Percentiles rank a stretch among this genome's conserved stretches.
Conservation (phyloP, 2,113 vertebrate species). For the Grallaria varia region DNA sequence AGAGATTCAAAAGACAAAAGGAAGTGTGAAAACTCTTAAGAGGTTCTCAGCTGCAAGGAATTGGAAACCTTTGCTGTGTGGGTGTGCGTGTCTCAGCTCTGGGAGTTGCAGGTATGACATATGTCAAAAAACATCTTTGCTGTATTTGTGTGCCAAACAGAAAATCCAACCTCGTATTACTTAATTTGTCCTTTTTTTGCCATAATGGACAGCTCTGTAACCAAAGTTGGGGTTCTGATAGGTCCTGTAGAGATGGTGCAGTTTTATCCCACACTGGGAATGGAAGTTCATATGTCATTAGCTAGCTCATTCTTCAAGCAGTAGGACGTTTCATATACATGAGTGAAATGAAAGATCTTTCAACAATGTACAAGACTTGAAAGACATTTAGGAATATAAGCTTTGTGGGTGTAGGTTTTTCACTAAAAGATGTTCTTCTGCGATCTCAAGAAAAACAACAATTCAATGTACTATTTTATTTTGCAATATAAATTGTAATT, state of each 20-base stretch:
- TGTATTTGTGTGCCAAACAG: too few relatives aligned
- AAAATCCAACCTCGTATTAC: too few relatives aligned
- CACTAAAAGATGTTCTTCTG: neutral
- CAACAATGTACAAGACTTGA: neutral
- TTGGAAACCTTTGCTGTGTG: too few relatives aligned
- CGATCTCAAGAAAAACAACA: neutral
- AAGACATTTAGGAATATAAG: neutral
- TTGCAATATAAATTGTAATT: neutral
- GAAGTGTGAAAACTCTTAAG: neutral
- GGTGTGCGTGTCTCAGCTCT: too few relatives aligned
- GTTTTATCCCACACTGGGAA: neutral
- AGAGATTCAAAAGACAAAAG: neutral
- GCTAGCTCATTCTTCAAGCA: neutral
- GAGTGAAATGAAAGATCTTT: neutral
- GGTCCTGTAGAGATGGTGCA: neutral
- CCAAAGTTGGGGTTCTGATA: neutral
- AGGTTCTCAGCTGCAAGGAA: too few relatives aligned
- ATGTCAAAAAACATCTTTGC: too few relatives aligned
- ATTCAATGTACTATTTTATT: neutral
- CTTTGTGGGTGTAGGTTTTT: neutral
- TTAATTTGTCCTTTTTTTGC: neutral
- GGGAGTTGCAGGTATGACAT: too few relatives aligned
- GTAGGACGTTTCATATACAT: neutral
- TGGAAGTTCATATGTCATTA: neutral
- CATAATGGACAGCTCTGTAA: neutral